These are phyloP conservation scores for Opisthograptis luteolata DNA, from an alignment of 2,888 invertebrate species.

Conservation along the genomic window DNA sequence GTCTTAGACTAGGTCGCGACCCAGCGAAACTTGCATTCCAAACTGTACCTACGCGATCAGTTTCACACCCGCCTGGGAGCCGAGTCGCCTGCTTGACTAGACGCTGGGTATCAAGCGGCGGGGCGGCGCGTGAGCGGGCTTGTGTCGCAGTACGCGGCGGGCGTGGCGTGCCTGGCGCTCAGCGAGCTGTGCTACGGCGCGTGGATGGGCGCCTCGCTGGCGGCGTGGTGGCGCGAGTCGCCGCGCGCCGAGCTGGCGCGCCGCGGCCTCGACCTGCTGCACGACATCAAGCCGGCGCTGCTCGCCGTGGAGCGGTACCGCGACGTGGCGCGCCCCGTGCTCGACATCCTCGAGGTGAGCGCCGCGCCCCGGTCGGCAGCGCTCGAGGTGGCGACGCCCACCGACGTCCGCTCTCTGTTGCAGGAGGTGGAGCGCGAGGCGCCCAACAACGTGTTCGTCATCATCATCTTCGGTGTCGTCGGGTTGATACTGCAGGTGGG, in stretches of 20 bases:
- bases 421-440: slow-evolving; percentile 79
- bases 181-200: slow-evolving; percentile 77
- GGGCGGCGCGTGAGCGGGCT: not conserved
- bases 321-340: slow-evolving; percentile 69
- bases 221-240: slow-evolving; percentile 72
- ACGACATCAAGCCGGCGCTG: slow-evolving; percentile 77
- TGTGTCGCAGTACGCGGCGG: slow-evolving; percentile 59
- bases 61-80: not conserved
- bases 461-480: slow-evolving; percentile 64
- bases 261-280: slow-evolving; percentile 70
- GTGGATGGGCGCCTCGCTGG: slow-evolving; percentile 76
- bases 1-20: no score
- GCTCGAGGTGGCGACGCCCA: no score
- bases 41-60: no score
- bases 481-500: slow-evolving; percentile 68
- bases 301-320: slow-evolving; percentile 72
- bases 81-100: not conserved
- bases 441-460: slow-evolving; percentile 74
- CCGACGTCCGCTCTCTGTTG: slow-evolving; percentile 23
- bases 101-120: not conserved
- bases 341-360: slow-evolving; percentile 75
- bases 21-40: no score
- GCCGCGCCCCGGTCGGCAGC: no score
- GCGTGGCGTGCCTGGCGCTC: slow-evolving; percentile 68
- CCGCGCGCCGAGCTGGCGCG: slow-evolving; percentile 78